Evolutionary conservation across 2,888 invertebrate genomes (phyloP), one percentile per base, ranked within the genome.

Genomic region (Lypha dubia): DNA sequence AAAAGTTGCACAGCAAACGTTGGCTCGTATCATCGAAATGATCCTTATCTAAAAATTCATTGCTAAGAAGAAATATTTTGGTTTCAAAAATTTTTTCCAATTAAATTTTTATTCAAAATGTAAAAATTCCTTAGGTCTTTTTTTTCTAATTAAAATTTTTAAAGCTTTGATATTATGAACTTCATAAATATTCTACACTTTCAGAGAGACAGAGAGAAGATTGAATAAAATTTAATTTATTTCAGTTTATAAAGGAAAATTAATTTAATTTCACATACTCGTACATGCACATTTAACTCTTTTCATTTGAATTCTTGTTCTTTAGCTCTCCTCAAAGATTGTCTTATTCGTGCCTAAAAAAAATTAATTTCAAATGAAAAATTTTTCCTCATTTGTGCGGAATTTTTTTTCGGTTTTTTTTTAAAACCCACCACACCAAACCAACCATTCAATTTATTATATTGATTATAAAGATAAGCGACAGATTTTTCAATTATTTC

Each of bases 401-500:
- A 1, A 38, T 22, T 56, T n/a, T 74, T 73, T 73, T 15, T 51
- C 32, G n/a, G n/a, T n/a, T 24, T 68, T 56, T 32, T 38, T 35
- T 7, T 3, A 28, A 67, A 83, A 58, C 60, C 60, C 70, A 80
- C 70, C 58, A 80, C 63, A 80, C 70, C 58, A 80, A 76, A 68
- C 44, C 60, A 62, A 73, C 76, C 24, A 76, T 84, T 74, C 84
- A 84, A 84, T 84, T 84, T 84, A 84, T 84, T 84, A 81, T 84
- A 74, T 81, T 84, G 84, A 84, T 84, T 84, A 79, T 74, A 79
- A 84, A 84, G 84, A 84, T 84, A 84, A 84, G 84, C 84, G 84
- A 84, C 84, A 84, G 84, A 84, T 84, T 84, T 84, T 84, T 84
- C 84, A 84, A 84, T 84, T 84, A 84, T 81, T 84, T 84, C 51